Evolutionary conservation across 2,888 invertebrate genomes (phyloP).

Genomic region (Scaptodrosophila latifasciaeformis): DNA sequence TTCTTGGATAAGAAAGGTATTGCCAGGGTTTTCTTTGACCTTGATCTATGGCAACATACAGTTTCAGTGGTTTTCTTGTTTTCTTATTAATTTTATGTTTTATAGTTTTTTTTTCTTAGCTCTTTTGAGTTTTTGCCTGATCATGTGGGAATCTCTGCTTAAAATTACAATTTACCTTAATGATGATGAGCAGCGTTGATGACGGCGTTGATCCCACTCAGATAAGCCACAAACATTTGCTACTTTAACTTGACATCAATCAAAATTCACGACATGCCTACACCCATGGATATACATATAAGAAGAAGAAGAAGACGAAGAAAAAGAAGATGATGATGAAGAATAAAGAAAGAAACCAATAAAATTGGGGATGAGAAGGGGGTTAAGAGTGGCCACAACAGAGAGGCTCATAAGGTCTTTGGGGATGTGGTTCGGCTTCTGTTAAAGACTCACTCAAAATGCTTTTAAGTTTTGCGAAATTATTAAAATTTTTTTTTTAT

Average conservation of each 20-base stretch:
- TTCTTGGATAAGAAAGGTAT: too few relatives aligned
- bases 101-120: too few relatives aligned
- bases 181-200: constrained; percentile 20
- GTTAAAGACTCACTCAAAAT: constrained; percentile 59
- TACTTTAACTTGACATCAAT: constrained; percentile 59
- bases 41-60: too few relatives aligned
- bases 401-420: background rate
- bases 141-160: background rate
- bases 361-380: background rate
- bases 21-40: too few relatives aligned
- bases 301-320: background rate
- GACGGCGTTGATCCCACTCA: constrained; percentile 26
- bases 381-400: background rate
- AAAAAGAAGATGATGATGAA: background rate
- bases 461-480: constrained; percentile 54
- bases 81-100: too few relatives aligned
- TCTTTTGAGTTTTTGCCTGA: too few relatives aligned
- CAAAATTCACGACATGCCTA: constrained; percentile 17
- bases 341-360: background rate
- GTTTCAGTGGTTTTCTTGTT: too few relatives aligned
- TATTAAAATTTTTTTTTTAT: constrained; percentile 1
- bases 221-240: constrained; percentile 47
- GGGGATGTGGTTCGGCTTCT: constrained; percentile 34
- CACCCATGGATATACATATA: constrained; percentile 3
- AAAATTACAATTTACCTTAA: constrained; percentile 12